Evolutionary conservation across 2,888 invertebrate species (phyloP).

Genomic region (Drosophila rellima): DNA sequence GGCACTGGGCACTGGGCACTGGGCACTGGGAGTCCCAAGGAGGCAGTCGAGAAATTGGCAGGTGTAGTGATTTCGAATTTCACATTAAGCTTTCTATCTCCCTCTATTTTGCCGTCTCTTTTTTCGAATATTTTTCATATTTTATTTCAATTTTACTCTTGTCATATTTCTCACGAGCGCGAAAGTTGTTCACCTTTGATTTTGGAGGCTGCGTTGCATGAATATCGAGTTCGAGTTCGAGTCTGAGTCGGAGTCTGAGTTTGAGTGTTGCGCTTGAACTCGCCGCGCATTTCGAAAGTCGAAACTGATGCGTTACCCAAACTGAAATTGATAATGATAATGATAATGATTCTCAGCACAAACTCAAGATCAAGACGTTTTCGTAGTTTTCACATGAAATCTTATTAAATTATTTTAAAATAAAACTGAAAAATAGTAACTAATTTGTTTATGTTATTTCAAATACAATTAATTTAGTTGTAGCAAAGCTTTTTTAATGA

Average conservation of each 20-base stretch:
- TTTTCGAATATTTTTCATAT: slow-evolving; percentile 44
- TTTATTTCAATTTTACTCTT: slow-evolving; percentile 39
- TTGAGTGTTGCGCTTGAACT: slow-evolving; percentile 66
- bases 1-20: slow-evolving; percentile 23
- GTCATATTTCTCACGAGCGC: slow-evolving; percentile 80
- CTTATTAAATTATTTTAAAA: slow-evolving; percentile 19
- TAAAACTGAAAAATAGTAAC: slow-evolving; percentile 3
- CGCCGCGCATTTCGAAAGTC: slow-evolving; percentile 71
- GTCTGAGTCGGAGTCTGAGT: background rate
- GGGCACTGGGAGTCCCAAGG: slow-evolving; percentile 28
- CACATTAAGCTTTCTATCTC: slow-evolving; percentile 37
- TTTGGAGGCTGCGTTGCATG: slow-evolving; percentile 72
- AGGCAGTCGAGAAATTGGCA: slow-evolving; percentile 63
- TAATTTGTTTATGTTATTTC: slow-evolving; percentile 39
- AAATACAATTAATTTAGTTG: slow-evolving; percentile 46
- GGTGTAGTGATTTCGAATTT: slow-evolving; percentile 61
- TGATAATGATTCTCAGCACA: slow-evolving; percentile 47
- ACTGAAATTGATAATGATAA: slow-evolving; percentile 40
- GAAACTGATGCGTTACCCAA: slow-evolving; percentile 21
- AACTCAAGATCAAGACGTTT: slow-evolving; percentile 25
- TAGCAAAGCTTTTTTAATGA: slow-evolving; percentile 36
- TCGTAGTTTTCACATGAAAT: slow-evolving; percentile 19
- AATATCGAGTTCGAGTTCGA: slow-evolving; percentile 34
- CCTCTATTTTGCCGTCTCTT: background rate
- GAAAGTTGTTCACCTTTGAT: slow-evolving; percentile 81